Evolutionary conservation across 2,113 vertebrate genomes (phyloP).

Genomic region (Octodon degus): DNA sequence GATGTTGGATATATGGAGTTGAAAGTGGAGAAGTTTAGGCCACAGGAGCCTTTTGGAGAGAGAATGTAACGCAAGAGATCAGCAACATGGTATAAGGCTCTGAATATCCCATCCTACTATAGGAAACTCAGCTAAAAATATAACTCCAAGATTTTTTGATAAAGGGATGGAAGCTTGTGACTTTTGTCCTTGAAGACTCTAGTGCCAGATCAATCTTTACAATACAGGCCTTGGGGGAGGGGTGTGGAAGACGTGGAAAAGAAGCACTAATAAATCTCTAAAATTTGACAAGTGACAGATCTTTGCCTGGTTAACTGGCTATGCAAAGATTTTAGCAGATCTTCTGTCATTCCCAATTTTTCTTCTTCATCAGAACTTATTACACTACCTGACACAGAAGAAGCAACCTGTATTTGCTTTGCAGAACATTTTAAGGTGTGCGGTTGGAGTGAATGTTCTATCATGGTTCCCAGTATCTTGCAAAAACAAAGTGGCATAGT

Average conservation of each 20-base stretch:
- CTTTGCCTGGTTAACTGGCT: conserved; percentile 57
- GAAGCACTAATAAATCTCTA: conserved; percentile 59
- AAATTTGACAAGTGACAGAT: conserved; percentile 76
- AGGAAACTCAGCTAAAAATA: conserved; percentile 77
- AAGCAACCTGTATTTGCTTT: conserved; percentile 30
- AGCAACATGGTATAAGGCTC: conserved; percentile 73
- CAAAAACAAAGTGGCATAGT: conserved; percentile 12
- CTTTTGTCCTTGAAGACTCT: conserved; percentile 75
- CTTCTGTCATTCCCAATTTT: conserved; percentile 29
- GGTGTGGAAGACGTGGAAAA: not conserved
- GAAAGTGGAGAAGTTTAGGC: conserved; percentile 74
- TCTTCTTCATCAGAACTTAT: conserved; percentile 55
- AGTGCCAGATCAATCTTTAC: conserved; percentile 59
- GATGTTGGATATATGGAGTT: conserved; percentile 36
- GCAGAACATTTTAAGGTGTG: conserved; percentile 42
- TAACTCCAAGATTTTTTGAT: conserved; percentile 61
- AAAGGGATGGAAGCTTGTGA: not conserved
- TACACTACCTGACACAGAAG: conserved; percentile 65
- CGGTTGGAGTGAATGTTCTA: not conserved
- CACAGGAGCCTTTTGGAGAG: conserved; percentile 46
- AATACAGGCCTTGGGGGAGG: conserved; percentile 68
- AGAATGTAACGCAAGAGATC: conserved; percentile 70
- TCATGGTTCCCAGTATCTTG: not conserved
- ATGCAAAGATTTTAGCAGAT: conserved; percentile 69
- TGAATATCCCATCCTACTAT: conserved; percentile 60